Conservation (phyloP, 2,113 vertebrate species). For the Morone saxatilis region DNA sequence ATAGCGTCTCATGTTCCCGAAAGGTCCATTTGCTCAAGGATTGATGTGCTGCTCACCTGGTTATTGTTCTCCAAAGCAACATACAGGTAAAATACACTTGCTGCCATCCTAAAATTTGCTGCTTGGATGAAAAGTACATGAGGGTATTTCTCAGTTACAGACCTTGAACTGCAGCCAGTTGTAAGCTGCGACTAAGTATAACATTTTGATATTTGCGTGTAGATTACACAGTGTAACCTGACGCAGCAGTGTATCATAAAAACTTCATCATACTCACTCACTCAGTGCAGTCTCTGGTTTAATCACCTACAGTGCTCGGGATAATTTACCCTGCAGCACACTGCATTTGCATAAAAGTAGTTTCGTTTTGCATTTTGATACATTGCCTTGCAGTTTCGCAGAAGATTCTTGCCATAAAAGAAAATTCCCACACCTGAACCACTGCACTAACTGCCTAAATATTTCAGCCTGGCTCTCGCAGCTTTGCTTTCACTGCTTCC, state of each 20-base stretch:
- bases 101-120: slow-evolving; percentile 7
- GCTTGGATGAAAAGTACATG: slow-evolving; percentile 22
- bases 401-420: slow-evolving; percentile 31
- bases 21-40: slow-evolving; percentile 41
- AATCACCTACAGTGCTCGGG: slow-evolving; percentile 64
- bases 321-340: slow-evolving; percentile 65
- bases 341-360: slow-evolving; percentile 73
- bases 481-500: slow-evolving; percentile 28
- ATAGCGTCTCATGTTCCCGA: slow-evolving; percentile 36
- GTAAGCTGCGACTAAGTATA: slow-evolving; percentile 8
- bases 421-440: slow-evolving; percentile 53
- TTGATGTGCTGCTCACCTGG: slow-evolving; percentile 36
- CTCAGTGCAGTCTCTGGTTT: slow-evolving; percentile 51
- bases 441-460: slow-evolving; percentile 23
- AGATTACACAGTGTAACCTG: slow-evolving; percentile 43
- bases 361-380: slow-evolving; percentile 68
- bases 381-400: slow-evolving; percentile 46
- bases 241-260: slow-evolving; percentile 36
- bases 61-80: slow-evolving; percentile 52
- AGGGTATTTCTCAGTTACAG: background rate
- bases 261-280: slow-evolving; percentile 45
- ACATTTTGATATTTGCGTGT: slow-evolving; percentile 39
- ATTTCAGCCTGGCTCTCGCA: slow-evolving; percentile 30
- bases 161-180: slow-evolving; percentile 4
- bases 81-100: slow-evolving; percentile 2